These are phyloP conservation scores for Scaptodrosophila lebanonensis DNA, from an alignment of 1,140 invertebrate species.

Conservation along the genomic window DNA sequence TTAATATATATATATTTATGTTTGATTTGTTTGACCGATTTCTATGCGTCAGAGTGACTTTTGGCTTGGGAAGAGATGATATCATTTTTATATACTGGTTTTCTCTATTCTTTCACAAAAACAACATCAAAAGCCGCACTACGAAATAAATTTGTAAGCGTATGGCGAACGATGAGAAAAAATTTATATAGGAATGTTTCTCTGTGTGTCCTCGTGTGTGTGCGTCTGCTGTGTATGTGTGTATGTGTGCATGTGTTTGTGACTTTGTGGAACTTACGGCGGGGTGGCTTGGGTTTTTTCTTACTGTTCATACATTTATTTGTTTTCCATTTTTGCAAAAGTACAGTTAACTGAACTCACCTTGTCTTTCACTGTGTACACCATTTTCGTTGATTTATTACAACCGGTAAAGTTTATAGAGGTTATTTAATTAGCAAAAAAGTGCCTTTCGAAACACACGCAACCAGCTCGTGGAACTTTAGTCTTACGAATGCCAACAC, in stretches of 20 bases:
- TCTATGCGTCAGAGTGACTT: conserved; percentile 20
- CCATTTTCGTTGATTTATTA: conserved; percentile 51
- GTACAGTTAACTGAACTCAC: conserved; percentile 42
- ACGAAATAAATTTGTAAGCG: conserved; percentile 17
- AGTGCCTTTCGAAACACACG: conserved; percentile 17
- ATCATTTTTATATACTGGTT: conserved; percentile 33
- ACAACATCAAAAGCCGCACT: conserved; percentile 6
- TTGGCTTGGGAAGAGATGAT: conserved; percentile 22
- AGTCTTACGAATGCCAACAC: conserved; percentile 26
- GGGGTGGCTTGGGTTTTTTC: conserved; percentile 10
- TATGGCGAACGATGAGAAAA: conserved; percentile 18
- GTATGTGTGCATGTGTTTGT: not conserved
- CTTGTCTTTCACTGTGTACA: conserved; percentile 60
- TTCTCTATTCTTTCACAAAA: conserved; percentile 22
- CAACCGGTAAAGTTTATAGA: conserved; percentile 50
- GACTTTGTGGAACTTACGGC: not conserved
- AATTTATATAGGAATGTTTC: not conserved
- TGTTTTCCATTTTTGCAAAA: not conserved
- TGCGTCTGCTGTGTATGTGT: not conserved
- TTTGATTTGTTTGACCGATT: too few relatives aligned
- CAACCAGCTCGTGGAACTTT: conserved; percentile 30
- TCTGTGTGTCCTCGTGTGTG: not conserved
- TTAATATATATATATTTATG: too few relatives aligned
- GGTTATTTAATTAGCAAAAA: conserved; percentile 50
- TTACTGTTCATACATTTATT: conserved; percentile 25